Conservation (phyloP, 2,888 invertebrate genomes). For the Protophormia terraenovae region DNA sequence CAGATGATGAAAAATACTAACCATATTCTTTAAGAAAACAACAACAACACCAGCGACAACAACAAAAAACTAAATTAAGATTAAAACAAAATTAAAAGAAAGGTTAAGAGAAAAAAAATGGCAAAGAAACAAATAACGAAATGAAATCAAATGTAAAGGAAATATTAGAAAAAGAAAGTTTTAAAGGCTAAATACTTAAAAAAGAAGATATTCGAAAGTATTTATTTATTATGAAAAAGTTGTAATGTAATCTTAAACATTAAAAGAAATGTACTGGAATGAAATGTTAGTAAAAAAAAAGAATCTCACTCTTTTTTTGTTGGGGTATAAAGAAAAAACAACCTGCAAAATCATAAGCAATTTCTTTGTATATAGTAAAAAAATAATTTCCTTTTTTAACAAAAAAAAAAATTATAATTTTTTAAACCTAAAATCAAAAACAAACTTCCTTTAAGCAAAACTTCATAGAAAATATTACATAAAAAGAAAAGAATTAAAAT, state of each 20-base stretch:
- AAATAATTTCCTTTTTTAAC: neutral
- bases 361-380: slow-evolving; percentile 56
- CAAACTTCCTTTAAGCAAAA: neutral
- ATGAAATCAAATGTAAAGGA: neutral
- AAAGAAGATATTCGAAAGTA: too few species aligned
- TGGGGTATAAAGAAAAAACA: neutral
- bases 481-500: neutral
- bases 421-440: neutral
- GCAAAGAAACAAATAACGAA: neutral
- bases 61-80: slow-evolving; percentile 42
- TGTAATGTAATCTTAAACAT: too few species aligned
- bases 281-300: too few species aligned
- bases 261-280: too few species aligned
- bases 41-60: slow-evolving; percentile 29
- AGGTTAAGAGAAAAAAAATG: neutral
- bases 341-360: slow-evolving; percentile 53
- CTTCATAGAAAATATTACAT: neutral
- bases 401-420: neutral
- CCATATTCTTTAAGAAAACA: slow-evolving; percentile 64
- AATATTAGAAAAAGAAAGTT: neutral
- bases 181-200: too few species aligned
- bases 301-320: slow-evolving; percentile 3
- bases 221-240: too few species aligned
- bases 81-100: slow-evolving; percentile 18
- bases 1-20: slow-evolving; percentile 79